Evolutionary conservation across 2,113 vertebrate species (phyloP), one percentile per base, ranked within the genome.

Genomic region (Felis chaus): DNA sequence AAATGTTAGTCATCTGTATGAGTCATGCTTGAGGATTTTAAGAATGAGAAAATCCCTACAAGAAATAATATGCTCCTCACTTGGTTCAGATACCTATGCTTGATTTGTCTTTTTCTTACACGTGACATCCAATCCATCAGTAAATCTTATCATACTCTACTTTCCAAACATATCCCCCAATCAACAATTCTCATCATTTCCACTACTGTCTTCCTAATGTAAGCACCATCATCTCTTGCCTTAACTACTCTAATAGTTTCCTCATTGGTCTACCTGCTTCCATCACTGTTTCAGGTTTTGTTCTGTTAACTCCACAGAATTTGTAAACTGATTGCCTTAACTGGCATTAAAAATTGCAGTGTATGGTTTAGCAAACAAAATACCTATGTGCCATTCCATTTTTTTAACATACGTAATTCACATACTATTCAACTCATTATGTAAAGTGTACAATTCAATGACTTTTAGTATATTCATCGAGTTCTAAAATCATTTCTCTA

Each of bases 391-490:
- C 41, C 53, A 87, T 79, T 87, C 31, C n/a, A 83, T 76, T 83
- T 80, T 84, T 71, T 65, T n/a, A 61, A 90, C 27, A 68, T 45
- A 61, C 23, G 68, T 31, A 94, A 96, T 68, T 92, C 69, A 96
- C 5, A 39, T 39, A 73, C 48, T 76, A 81, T 18, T 82, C 48
- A 95, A 63, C 41, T 79, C 48, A 69, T 14, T 19, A 66, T 29
- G 27, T 45, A 79, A 92, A 69, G 45, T 81, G 4, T 16, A 80
- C 12, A 90, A 92, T 41, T 76, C 53, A 88, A 16, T 57, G 36
- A 53, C 73, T 89, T 95, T 92, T 53, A 79, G 36, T 61, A 55
- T 33, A 95, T n/a, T 86, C 4, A 23, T 10, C 76, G 48, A 39
- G 23, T 12, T 90, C 10, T 39, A 71, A 1, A 90, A 68, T n/a